phyloP scores from a whole-genome alignment of 2,888 invertebrate species.

The Monopis laevigella region DNA sequence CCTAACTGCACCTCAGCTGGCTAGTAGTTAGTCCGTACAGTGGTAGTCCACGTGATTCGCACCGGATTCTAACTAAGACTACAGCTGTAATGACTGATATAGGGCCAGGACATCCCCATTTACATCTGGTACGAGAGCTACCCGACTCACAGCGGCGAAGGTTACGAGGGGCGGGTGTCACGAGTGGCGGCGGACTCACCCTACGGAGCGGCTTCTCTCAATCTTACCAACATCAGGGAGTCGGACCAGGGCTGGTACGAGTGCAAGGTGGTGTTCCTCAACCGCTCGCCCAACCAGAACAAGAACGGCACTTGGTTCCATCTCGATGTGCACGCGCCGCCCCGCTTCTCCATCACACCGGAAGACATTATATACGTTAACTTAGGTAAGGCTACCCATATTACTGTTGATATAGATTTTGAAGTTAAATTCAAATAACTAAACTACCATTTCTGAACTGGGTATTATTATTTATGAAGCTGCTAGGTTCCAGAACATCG shows the following conservation, averaged over 20 bases:
- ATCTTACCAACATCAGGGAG: conserved; percentile 93
- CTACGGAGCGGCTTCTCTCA: conserved; percentile 92
- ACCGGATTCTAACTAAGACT: conserved; percentile 3
- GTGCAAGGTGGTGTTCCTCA: conserved; percentile 94
- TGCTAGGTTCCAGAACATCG: too few species aligned
- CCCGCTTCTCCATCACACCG: conserved; percentile 93
- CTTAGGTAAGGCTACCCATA: conserved; percentile 74
- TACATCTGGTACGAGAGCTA: conserved; percentile 99
- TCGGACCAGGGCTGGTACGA: conserved; percentile 96
- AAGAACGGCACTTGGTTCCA: conserved; percentile 98
- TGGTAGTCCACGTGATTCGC: conserved; percentile 2
- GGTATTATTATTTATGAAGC: too few species aligned
- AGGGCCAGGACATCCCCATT: conserved; percentile 96
- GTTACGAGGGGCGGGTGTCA: conserved; percentile 91
- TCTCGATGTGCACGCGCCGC: conserved; percentile 96
- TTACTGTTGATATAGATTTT: too few species aligned
- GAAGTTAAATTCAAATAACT: too few species aligned
- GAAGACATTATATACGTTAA: conserved; percentile 97
- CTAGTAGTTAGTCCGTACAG: conserved; percentile 10
- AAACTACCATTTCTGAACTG: too few species aligned
- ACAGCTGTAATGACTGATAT: conserved; percentile 26
- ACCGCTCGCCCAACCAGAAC: conserved; percentile 90
- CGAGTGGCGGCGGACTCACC: conserved; percentile 88
- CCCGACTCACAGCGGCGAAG: conserved; percentile 95
- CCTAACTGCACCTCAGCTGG: conserved; percentile 1